A percentile compares a stretch with the other conserved stretches of the same genome.
phyloP scores from a whole-genome alignment of 1,140 invertebrate species.

The Camponotus floridanus region DNA sequence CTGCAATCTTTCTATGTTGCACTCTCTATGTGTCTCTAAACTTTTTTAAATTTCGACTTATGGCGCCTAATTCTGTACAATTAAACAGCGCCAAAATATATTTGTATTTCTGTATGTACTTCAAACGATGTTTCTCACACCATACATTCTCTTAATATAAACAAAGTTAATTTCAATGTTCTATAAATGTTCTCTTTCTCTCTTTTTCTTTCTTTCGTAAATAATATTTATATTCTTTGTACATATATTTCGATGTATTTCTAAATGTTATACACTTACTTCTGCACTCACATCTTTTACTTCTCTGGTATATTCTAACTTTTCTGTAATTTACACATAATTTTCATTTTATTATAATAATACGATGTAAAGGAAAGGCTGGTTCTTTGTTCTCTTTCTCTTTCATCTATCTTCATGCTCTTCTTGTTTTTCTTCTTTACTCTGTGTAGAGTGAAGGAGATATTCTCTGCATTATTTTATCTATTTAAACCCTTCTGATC shows the following conservation, averaged over 20 bases:
- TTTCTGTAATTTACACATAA: slow-evolving; percentile 28
- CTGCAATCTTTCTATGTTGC: slow-evolving; percentile 35
- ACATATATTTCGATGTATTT: slow-evolving; percentile 2
- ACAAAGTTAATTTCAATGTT: slow-evolving; percentile 30
- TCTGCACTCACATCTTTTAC: background rate
- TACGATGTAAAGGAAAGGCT: background rate
- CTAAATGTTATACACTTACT: background rate
- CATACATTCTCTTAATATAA: slow-evolving; percentile 23
- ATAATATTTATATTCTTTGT: slow-evolving; percentile 24
- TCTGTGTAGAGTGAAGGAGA: background rate
- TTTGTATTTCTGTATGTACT: background rate
- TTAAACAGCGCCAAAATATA: slow-evolving; percentile 36
- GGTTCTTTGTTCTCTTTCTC: background rate
- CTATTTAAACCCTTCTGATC: background rate
- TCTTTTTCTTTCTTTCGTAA: background rate
- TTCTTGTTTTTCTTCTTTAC: background rate
- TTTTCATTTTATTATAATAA: slow-evolving; percentile 17
- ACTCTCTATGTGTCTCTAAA: slow-evolving; percentile 42
- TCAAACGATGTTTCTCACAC: slow-evolving; percentile 1
- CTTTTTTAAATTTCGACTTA: slow-evolving; percentile 32
- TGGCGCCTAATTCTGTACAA: slow-evolving; percentile 5
- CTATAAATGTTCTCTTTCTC: background rate
- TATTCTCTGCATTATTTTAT: background rate
- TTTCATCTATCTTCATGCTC: background rate
- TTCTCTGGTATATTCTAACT: slow-evolving; percentile 16